Percentiles rank a stretch among this genome's conserved stretches.
Evolutionary conservation across 2,797 vertebrate species (phyloP).

Genomic region (Premnoplex brunnescens): DNA sequence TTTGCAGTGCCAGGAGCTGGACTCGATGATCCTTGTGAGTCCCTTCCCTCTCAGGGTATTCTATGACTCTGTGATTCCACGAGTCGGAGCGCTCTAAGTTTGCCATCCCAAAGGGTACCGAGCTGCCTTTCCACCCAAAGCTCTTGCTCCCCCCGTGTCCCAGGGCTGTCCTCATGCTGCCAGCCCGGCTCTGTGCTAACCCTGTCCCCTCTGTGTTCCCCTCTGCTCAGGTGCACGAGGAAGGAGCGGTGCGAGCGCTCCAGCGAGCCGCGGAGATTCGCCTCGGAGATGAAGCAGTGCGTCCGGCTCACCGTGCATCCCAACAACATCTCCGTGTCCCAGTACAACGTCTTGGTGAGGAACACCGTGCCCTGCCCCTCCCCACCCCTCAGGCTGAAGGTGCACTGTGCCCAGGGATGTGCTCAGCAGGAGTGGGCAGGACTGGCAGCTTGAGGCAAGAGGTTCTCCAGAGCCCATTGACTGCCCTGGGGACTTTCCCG

Average conservation of each 20-base stretch:
- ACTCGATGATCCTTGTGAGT: rapidly evolving
- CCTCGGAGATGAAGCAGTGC: constrained; percentile 95
- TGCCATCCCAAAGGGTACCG: not conserved
- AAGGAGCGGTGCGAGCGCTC: constrained; percentile 95
- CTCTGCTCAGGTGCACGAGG: constrained; percentile 86
- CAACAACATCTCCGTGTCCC: constrained; percentile 98
- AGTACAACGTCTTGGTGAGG: constrained; percentile 97
- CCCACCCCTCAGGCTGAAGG: not conserved
- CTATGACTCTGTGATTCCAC: rapidly evolving
- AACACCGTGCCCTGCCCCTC: not conserved
- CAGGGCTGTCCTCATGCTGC: not conserved
- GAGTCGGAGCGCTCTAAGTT: too few species aligned
- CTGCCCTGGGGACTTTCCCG: not conserved
- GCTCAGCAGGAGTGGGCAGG: not conserved
- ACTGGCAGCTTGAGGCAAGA: not conserved
- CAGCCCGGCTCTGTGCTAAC: not conserved
- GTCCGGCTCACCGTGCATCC: constrained; percentile 95
- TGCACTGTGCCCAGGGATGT: not conserved
- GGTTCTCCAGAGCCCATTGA: not conserved
- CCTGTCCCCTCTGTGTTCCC: not conserved
- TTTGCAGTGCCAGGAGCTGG: not conserved
- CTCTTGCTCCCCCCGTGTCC: rapidly evolving
- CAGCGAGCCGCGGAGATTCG: constrained; percentile 90
- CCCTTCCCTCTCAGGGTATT: not conserved
- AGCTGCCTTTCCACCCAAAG: not conserved